A percentile compares a stretch with the other conserved stretches of the same genome.
Evolutionary conservation across 2,888 invertebrate genomes (phyloP).

Genomic region (Anodontia alba): DNA sequence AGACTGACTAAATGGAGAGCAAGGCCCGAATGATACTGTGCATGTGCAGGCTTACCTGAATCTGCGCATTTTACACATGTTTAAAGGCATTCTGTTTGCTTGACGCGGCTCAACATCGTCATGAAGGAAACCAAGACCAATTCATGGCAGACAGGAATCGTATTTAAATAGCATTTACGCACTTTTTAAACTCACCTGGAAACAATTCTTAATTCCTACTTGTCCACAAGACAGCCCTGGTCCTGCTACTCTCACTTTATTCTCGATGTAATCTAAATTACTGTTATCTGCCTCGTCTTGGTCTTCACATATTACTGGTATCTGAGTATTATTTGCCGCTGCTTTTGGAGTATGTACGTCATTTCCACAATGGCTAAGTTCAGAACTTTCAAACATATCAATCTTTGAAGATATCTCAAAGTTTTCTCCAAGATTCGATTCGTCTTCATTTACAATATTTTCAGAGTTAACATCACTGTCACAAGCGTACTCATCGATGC

Average conservation of each 20-base stretch:
- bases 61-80: too few relatives aligned
- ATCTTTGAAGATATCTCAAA: neutral
- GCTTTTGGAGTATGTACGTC: neutral
- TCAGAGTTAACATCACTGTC: neutral
- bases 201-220: slow-evolving; percentile 80
- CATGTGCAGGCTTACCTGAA: too few relatives aligned
- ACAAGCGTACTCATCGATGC: too few relatives aligned
- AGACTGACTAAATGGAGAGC: too few relatives aligned
- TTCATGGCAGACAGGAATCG: too few relatives aligned
- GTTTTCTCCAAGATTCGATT: neutral
- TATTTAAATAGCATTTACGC: too few relatives aligned
- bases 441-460: neutral
- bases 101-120: too few relatives aligned
- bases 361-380: neutral
- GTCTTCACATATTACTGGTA: neutral
- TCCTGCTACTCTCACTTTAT: slow-evolving; percentile 66
- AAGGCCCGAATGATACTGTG: too few relatives aligned
- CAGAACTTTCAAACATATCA: neutral
- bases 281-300: neutral
- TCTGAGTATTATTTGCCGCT: neutral
- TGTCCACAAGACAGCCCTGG: slow-evolving; percentile 78
- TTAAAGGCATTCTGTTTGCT: too few relatives aligned
- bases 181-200: slow-evolving; percentile 81
- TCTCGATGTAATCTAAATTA: too few relatives aligned
- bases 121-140: too few relatives aligned